phyloP scores from a whole-genome alignment of 2,113 vertebrate species.

The Oreochromis aureus region DNA sequence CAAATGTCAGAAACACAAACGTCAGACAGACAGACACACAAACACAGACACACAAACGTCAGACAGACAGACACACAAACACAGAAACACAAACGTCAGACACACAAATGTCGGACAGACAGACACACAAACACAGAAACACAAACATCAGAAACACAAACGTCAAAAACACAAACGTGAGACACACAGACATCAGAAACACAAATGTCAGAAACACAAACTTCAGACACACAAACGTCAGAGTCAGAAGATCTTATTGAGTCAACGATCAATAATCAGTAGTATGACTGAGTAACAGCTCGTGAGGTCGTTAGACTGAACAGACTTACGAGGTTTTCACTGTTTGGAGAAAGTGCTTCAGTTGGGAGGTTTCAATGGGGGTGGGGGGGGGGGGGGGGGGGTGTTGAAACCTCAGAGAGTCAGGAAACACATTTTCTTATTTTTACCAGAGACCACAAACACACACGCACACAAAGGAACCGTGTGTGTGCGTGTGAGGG shows the following conservation, averaged over 20 bases:
- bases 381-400: neutral
- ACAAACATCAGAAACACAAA: too few relatives aligned
- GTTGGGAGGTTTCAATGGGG: neutral
- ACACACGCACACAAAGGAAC: neutral
- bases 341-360: conserved; percentile 13
- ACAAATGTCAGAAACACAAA: too few relatives aligned
- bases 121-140: fast-evolving
- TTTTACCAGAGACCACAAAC: conserved; percentile 18
- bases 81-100: fast-evolving
- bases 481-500: neutral
- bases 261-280: neutral
- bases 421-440: conserved; percentile 72
- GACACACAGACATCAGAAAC: fast-evolving
- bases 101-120: fast-evolving
- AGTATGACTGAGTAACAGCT: neutral
- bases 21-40: too few relatives aligned
- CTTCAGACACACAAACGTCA: fast-evolving
- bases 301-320: neutral
- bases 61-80: too few relatives aligned
- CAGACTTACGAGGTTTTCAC: neutral
- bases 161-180: too few relatives aligned
- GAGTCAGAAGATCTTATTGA: neutral
- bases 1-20: too few relatives aligned
- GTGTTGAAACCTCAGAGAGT: conserved; percentile 9
- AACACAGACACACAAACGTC: too few relatives aligned